These are phyloP conservation scores for Drosophila albomicans DNA, from an alignment of 1,140 invertebrate species.

Conservation along the genomic window DNA sequence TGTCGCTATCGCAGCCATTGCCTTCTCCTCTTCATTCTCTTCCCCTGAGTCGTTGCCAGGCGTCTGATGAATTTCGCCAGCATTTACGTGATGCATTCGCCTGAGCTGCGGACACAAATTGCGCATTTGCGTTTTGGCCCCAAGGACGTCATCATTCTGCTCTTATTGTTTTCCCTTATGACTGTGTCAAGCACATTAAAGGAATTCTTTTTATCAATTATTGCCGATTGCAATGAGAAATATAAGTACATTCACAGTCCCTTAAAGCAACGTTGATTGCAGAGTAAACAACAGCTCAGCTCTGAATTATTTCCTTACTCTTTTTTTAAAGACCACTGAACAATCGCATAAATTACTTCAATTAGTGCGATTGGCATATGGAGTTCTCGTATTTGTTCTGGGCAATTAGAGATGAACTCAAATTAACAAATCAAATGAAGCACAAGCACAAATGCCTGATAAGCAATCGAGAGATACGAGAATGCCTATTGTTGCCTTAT, in stretches of 20 bases:
- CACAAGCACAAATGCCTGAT: not conserved
- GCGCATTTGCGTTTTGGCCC: constrained; percentile 56
- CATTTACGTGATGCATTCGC: constrained; percentile 72
- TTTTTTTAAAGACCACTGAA: no score
- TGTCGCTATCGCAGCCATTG: not conserved
- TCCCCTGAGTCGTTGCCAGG: constrained; percentile 13
- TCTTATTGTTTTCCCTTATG: constrained; percentile 33
- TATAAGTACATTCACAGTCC: not conserved
- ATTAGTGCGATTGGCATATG: not conserved
- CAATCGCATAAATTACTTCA: not conserved
- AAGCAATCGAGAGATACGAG: not conserved
- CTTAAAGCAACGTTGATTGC: not conserved
- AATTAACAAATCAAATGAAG: constrained; percentile 3
- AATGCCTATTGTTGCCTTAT: not conserved
- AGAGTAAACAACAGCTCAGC: not conserved
- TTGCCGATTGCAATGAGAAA: not conserved
- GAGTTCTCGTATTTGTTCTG: not conserved
- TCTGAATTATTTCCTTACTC: not conserved
- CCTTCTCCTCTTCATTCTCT: not conserved
- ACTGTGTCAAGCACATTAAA: constrained; percentile 53
- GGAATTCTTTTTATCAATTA: constrained; percentile 62
- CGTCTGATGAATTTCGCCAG: constrained; percentile 68
- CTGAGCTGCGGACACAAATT: constrained; percentile 67
- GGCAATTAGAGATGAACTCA: constrained; percentile 3
- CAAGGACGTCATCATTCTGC: constrained; percentile 34